A percentile compares a stretch with the other conserved stretches of the same genome.
phyloP scores from a whole-genome alignment of 35 echinoderm and acorn worm species.

The Eucidaris tribuloides region DNA sequence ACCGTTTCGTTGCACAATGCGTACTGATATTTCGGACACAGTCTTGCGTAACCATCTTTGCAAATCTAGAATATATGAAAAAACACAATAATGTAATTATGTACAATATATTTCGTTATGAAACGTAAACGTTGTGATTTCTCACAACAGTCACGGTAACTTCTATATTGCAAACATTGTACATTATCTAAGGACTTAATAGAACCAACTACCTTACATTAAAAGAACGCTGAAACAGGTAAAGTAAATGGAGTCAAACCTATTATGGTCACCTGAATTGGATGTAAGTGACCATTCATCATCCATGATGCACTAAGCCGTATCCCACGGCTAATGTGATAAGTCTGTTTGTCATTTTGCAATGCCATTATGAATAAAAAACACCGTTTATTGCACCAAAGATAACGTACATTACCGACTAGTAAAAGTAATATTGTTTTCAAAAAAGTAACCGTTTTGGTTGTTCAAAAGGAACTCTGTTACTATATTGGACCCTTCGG shows the following conservation, averaged over 20 bases:
- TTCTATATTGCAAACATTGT: too few species aligned
- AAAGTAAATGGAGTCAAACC: neutral
- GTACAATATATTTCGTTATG: neutral
- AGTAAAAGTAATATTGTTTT: too few species aligned
- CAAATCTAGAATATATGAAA: slow-evolving; percentile 47
- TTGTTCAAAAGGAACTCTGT: too few species aligned
- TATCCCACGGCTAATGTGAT: too few species aligned
- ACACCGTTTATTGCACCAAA: too few species aligned
- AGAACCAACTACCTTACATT: neutral
- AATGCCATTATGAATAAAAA: too few species aligned
- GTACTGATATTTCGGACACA: slow-evolving; percentile 68
- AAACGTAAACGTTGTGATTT: neutral
- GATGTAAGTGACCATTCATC: too few species aligned
- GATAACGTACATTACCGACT: too few species aligned
- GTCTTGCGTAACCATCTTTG: slow-evolving; percentile 74
- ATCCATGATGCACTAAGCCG: neutral
- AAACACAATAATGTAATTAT: neutral
- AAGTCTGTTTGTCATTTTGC: too few species aligned
- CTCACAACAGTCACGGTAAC: neutral
- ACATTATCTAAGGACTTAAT: neutral
- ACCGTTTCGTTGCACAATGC: slow-evolving; percentile 73
- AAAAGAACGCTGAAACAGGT: neutral
- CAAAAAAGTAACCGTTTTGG: too few species aligned
- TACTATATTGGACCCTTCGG: too few species aligned
- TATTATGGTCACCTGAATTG: neutral